Evolutionary conservation across 2,888 invertebrate genomes (phyloP).

Genomic region (Diaperis boleti): DNA sequence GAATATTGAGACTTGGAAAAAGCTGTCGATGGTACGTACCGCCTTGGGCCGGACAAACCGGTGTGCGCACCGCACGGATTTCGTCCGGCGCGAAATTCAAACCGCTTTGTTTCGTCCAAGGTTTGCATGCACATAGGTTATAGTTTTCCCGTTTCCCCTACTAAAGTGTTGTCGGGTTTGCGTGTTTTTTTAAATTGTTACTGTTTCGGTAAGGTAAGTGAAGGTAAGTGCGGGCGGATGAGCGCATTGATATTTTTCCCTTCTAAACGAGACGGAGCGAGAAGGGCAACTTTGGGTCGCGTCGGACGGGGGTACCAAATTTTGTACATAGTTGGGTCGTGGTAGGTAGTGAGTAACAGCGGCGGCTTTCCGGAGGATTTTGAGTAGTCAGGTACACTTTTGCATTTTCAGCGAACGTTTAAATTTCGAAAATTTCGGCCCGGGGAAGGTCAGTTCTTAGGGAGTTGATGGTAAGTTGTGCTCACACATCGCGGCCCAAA

Average conservation of each 20-base stretch:
- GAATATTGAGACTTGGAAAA: slow-evolving; percentile 98
- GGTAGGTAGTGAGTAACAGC: slow-evolving; percentile 4
- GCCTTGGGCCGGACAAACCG: slow-evolving; percentile 49
- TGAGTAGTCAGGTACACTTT: too few relatives aligned
- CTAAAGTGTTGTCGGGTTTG: too few relatives aligned
- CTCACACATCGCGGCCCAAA: slow-evolving; percentile 15
- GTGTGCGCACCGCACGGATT: neutral
- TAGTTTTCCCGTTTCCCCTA: slow-evolving; percentile 31
- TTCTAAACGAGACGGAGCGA: neutral
- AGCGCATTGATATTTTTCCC: too few relatives aligned
- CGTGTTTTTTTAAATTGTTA: too few relatives aligned
- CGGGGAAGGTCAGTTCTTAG: too few relatives aligned
- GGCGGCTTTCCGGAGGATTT: too few relatives aligned
- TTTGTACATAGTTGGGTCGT: slow-evolving; percentile 1
- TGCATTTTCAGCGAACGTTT: too few relatives aligned
- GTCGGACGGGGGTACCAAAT: neutral
- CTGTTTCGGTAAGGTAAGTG: slow-evolving; percentile 49
- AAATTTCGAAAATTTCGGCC: slow-evolving; percentile 1
- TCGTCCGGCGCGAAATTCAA: slow-evolving; percentile 8
- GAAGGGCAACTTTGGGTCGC: slow-evolving; percentile 17
- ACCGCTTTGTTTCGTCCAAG: slow-evolving; percentile 40
- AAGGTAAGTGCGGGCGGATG: too few relatives aligned
- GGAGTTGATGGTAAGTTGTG: slow-evolving; percentile 20
- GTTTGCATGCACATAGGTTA: slow-evolving; percentile 39
- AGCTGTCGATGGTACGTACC: slow-evolving; percentile 90